Evolutionary conservation across 2,113 vertebrate species (phyloP), one percentile per base, ranked within the genome.

Genomic region (Balaenoptera acutorostrata): DNA sequence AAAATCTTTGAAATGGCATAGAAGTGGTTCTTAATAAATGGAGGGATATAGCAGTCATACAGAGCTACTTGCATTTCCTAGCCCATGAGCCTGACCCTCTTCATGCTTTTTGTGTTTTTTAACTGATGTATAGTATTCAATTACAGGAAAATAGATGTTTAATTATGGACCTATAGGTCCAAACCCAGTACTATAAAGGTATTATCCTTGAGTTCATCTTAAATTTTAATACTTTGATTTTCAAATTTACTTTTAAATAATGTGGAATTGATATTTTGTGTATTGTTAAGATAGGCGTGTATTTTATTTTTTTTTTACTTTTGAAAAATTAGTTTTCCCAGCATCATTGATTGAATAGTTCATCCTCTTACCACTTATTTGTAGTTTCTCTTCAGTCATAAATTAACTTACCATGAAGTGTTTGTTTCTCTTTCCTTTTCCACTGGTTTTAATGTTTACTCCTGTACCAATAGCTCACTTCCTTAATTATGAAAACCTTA

Each of bases 191-290:
- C 49, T 74, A 68, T 13, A 92, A 89, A 69, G 10, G 6, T 44
- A 68, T 44, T 83, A 75, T 68, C 27, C 25, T 83, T 71, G 10
- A 18, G 8, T 46, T 80, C 74, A 14, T 31, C 31, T 71, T 77
- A 80, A 82, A 61, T 83, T 63, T 82, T 83, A 77, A n/a, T 82
- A 33, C 41, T 80, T 92, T 49, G 12, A 88, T 44, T 69, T 83
- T 77, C 8, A 88, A 10, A 61, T 92, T 89, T 88, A 71, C 41
- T 63, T 90, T 94, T 92, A 85, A 77, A 90, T 92, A 46, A 85
- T 72, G 3, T 85, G 4, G 46, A 86, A 61, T 66, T 59, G 27
- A 46, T 72, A 57, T 80, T 72, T 75, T 57, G 13, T 85, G 23
- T 31, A 39, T 64, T 31, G 1, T 46, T 61, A 68, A 86, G 13